Evolutionary conservation across 64 coral and sea anemone genomes (phyloP), one percentile per base, ranked within the genome.

Genomic region (Pocillopora damicornis): DNA sequence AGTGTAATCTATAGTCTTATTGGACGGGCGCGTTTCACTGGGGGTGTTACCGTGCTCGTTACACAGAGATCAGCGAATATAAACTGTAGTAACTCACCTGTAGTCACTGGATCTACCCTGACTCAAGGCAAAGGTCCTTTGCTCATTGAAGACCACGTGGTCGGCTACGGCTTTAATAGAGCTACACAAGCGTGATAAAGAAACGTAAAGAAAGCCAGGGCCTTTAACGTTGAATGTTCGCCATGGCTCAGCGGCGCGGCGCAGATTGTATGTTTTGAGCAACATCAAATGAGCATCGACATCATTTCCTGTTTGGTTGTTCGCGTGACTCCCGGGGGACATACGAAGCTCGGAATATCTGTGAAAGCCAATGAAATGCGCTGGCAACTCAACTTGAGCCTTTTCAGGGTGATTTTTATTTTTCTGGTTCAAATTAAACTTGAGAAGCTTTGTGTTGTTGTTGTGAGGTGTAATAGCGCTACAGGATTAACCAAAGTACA

Each of bases 271-370:
- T 85, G 81, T 85, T 85, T 85, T 37, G 64, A 69, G 35, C 63
- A 65, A 71, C 81, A 85, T 85, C 81, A 85, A 85, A 71, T 72
- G 81, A 66, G 16, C 25, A 69, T 72, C 81, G 16, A 85, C 81
- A 85, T 85, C 81, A 85, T 85, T 85, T 85, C 81, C 81, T 85
- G 81, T 85, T 11, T 36, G 13, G 81, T 85, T 77, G 81, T 72
- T 85, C 81, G 81, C 81, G 81, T 85, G 81, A 85, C 81, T 85
- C 81, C 81, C 81, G 37, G 81, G 81, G 81, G 81, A 85, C 63
- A 42, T 36, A 14, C 66, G 61, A 82, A 62, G 13, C 61, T 65
- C 61, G 13, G 15, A 85, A 67, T 71, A 38, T 20, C 36, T 26
- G n/a, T 22, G 17, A 85, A 85, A 85, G 81, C 81, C 81, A 85